Percentiles rank a stretch among this genome's conserved stretches.
phyloP scores from a whole-genome alignment of 2,113 vertebrate species.

The Ophthalmolycus amberensis region DNA sequence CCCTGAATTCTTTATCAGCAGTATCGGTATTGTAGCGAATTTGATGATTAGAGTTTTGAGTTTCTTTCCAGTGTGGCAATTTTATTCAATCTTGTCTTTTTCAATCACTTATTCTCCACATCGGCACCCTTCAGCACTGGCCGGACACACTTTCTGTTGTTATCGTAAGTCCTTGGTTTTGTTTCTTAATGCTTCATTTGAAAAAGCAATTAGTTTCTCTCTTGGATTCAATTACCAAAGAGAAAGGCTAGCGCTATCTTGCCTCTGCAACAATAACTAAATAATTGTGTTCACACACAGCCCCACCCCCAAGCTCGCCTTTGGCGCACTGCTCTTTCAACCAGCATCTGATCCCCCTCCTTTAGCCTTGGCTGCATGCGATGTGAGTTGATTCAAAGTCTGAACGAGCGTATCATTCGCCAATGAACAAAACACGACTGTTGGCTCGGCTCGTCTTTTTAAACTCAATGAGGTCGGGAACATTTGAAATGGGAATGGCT shows the following conservation, averaged over 20 bases:
- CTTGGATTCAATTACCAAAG: conserved; percentile 72
- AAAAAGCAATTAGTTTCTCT: conserved; percentile 72
- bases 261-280: conserved; percentile 65
- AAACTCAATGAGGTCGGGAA: conserved; percentile 51
- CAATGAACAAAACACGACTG: conserved; percentile 64
- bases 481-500: conserved; percentile 58
- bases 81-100: conserved; percentile 43
- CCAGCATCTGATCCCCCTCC: conserved; percentile 25
- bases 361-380: conserved; percentile 31
- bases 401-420: conserved; percentile 44
- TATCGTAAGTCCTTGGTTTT: conserved; percentile 55
- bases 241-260: conserved; percentile 65
- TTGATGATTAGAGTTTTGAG: conserved; percentile 29
- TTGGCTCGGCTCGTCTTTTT: conserved; percentile 35
- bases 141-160: conserved; percentile 57
- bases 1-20: conserved; percentile 23
- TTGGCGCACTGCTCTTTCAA: conserved; percentile 45
- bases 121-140: conserved; percentile 11
- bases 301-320: conserved; percentile 25
- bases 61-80: conserved; percentile 7
- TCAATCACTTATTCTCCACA: conserved; percentile 36
- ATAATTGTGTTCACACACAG: conserved; percentile 63
- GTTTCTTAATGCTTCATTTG: conserved; percentile 70
- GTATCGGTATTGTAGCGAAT: not conserved
- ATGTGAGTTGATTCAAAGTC: conserved; percentile 43